Evolutionary conservation across 2,888 invertebrate species (phyloP), one percentile per base, ranked within the genome.

Genomic region (Lumbricus terrestris): DNA sequence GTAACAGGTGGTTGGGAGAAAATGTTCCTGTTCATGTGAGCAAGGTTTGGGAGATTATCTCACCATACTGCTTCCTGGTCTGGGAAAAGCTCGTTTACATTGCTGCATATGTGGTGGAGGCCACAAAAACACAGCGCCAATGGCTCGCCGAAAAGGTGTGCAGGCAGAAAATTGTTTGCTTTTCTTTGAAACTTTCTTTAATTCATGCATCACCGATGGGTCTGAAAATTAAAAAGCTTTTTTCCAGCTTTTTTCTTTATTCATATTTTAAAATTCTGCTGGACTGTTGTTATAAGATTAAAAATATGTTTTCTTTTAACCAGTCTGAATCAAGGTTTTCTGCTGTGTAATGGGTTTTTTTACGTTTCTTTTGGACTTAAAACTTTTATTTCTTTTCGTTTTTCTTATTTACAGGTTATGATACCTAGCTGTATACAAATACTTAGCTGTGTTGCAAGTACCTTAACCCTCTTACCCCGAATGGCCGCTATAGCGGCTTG

Each of bases 11-110:
- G 94, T 91, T 94, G 54, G 91, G 92, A 88, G 93, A 93, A 35
- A 94, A 94, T 90, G 92, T 94, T n/a, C 94, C 94, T 82, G 90
- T 93, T 35, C 94, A 94, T 92, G 93, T 92, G 91, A 91, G 91
- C 54, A 93, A 93, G 90, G 92, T 92, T 8, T 91, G 92, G n/a
- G 93, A 92, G 34, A 92, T 93, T 47, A 92, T 93, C 37, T 92
- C 93, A 11, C 95, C 95, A 6, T 94, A 94, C 91, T 89, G 94
- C 38, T 90, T 91, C 23, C 89, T 93, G 5, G 91, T 92, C 82
- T 93, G 93, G 93, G 91, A 91, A 29, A 93, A 93, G 54, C 90
- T 93, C 2, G 92, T 92, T 54, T 93, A 92, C 37, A 91, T 92
- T 89, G 91, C 92, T 29, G 54, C 92, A 18, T 92, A 92, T 54